These are phyloP conservation scores for Saturnia pavonia DNA, from an alignment of 2,888 invertebrate genomes.

Conservation along the genomic window DNA sequence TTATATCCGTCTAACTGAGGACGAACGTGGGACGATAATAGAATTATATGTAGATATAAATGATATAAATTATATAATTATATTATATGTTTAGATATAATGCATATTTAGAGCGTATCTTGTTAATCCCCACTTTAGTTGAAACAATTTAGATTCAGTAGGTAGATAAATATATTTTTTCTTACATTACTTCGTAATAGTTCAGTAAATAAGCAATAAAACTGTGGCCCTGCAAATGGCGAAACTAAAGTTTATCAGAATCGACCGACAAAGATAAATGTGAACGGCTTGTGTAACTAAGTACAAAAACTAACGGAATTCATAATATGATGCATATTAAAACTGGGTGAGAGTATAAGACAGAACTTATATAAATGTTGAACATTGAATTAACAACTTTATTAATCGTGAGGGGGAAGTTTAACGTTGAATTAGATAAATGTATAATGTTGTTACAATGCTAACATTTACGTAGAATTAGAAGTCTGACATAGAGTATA, in stretches of 20 bases:
- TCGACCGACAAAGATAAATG: slow-evolving; percentile 53
- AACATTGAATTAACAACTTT: not conserved
- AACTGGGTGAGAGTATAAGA: not conserved
- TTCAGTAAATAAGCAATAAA: slow-evolving; percentile 3
- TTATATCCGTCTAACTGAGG: not conserved
- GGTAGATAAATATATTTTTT: not conserved
- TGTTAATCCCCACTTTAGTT: not conserved
- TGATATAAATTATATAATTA: not conserved
- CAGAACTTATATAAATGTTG: not conserved
- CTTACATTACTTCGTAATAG: slow-evolving; percentile 7
- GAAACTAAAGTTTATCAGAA: slow-evolving; percentile 40
- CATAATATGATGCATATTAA: slow-evolving; percentile 2
- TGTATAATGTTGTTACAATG: no score
- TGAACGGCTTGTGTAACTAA: slow-evolving; percentile 28
- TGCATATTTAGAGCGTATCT: not conserved
- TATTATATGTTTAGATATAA: no score
- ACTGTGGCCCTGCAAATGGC: slow-evolving; percentile 15
- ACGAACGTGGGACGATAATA: not conserved
- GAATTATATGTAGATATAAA: not conserved
- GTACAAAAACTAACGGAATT: slow-evolving; percentile 14
- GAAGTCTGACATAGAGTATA: not conserved
- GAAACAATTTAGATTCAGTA: not conserved
- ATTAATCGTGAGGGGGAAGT: not conserved
- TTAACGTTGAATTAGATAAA: not conserved
- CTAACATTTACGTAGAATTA: not conserved